Percentiles rank a stretch among this genome's conserved stretches.
These are phyloP conservation scores for Tetragnatha versicolor DNA, from an alignment of 1,140 invertebrate genomes.

Conservation along the genomic window DNA sequence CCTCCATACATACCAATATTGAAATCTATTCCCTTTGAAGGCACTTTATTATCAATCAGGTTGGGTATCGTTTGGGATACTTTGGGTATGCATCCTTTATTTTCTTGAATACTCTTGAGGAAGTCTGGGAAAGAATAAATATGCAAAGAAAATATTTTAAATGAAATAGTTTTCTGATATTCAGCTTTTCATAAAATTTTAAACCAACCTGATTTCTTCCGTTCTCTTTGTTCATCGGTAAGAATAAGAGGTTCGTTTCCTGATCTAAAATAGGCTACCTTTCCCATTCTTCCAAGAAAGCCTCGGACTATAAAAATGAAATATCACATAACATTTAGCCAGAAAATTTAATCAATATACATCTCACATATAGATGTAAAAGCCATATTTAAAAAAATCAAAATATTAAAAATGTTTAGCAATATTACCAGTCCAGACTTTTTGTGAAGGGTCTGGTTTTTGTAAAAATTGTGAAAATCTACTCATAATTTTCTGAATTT, in stretches of 20 bases:
- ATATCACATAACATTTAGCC: neutral
- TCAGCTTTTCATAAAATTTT: neutral
- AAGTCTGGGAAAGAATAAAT: slow-evolving; percentile 48
- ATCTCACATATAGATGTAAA: neutral
- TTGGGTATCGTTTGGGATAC: slow-evolving; percentile 52
- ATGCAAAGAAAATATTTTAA: too few relatives aligned
- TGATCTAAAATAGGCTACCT: slow-evolving; percentile 67
- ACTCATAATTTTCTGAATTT: too few relatives aligned
- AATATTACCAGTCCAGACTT: too few relatives aligned
- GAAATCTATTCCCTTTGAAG: slow-evolving; percentile 21
- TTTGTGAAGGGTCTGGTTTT: too few relatives aligned
- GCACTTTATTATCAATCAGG: slow-evolving; percentile 27
- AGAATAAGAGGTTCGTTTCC: slow-evolving; percentile 66
- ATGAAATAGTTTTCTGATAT: neutral
- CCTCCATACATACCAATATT: slow-evolving; percentile 24
- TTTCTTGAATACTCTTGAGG: slow-evolving; percentile 49
- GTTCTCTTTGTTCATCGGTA: slow-evolving; percentile 65
- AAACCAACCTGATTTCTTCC: slow-evolving; percentile 62
- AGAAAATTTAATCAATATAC: neutral
- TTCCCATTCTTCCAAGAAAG: slow-evolving; percentile 66
- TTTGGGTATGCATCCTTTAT: slow-evolving; percentile 47
- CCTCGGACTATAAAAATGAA: slow-evolving; percentile 62
- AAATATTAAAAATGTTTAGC: neutral
- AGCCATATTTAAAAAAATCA: neutral
- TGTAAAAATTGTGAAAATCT: too few relatives aligned